These are phyloP conservation scores for Pangasianodon hypophthalmus DNA, from an alignment of 2,113 vertebrate genomes.

Conservation along the genomic window DNA sequence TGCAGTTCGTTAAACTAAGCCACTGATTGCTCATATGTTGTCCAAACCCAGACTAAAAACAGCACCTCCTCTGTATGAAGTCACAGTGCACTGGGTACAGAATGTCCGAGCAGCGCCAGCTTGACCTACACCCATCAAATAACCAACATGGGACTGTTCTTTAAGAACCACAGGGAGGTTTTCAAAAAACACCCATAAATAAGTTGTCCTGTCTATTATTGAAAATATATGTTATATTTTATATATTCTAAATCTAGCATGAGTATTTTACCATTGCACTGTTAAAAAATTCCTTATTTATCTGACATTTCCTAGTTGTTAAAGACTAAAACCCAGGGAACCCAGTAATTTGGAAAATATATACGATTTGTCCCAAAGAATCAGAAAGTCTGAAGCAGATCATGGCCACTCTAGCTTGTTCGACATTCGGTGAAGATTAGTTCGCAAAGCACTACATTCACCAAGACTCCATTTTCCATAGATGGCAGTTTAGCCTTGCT, in stretches of 20 bases:
- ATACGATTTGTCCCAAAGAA: background rate
- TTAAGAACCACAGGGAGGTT: constrained; percentile 1
- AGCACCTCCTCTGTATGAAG: constrained; percentile 42
- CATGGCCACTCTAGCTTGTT: background rate
- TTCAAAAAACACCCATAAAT: background rate
- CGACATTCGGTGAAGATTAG: background rate
- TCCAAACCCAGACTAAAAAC: constrained; percentile 42
- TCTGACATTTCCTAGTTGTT: background rate
- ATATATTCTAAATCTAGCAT: background rate
- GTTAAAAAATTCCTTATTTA: background rate
- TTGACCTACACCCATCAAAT: constrained; percentile 34
- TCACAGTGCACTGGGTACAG: constrained; percentile 47
- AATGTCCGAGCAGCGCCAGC: constrained; percentile 16
- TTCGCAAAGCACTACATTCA: background rate
- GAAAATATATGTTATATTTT: background rate
- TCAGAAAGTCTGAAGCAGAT: background rate
- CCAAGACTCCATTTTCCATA: background rate
- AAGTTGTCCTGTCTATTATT: background rate
- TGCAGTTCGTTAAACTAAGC: constrained; percentile 19
- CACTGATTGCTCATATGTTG: constrained; percentile 27
- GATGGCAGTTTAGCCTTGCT: background rate
- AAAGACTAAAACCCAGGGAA: background rate
- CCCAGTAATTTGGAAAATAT: background rate
- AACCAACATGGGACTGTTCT: constrained; percentile 6
- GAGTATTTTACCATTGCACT: background rate